These are phyloP conservation scores for Heterotis niloticus DNA, from an alignment of 2,113 vertebrate genomes.

Conservation along the genomic window DNA sequence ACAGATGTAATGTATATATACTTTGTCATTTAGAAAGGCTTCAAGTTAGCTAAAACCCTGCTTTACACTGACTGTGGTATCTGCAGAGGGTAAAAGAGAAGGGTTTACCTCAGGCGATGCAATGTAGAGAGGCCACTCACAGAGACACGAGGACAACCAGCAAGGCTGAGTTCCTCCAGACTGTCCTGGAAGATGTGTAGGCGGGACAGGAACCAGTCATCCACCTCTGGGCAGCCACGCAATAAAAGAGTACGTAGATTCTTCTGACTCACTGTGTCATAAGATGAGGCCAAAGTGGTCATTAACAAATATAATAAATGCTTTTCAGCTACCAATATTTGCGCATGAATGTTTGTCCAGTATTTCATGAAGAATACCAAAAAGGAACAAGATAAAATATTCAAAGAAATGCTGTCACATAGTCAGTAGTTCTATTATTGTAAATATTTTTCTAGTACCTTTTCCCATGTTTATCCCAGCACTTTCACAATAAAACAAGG, in stretches of 20 bases:
- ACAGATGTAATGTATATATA: no score
- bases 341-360: background rate
- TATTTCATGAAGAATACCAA: background rate
- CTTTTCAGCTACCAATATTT: background rate
- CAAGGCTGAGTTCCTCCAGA: slow-evolving; percentile 72
- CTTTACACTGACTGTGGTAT: background rate
- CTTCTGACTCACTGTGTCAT: slow-evolving; percentile 46
- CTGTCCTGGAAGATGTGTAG: slow-evolving; percentile 64
- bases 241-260: slow-evolving; percentile 64
- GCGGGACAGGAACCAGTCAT: slow-evolving; percentile 76
- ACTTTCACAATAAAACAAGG: no score
- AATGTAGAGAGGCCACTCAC: slow-evolving; percentile 73
- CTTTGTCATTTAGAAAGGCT: no score
- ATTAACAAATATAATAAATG: background rate
- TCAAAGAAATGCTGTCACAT: no score
- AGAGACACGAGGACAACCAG: slow-evolving; percentile 69
- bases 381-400: background rate
- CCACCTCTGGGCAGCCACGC: slow-evolving; percentile 68
- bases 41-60: no score
- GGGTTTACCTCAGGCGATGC: slow-evolving; percentile 70
- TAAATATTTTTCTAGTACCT: no score
- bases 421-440: no score
- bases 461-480: no score
- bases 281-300: background rate
- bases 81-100: background rate